phyloP scores from a whole-genome alignment of 1,140 invertebrate species.

The Cotesia chilonis region DNA sequence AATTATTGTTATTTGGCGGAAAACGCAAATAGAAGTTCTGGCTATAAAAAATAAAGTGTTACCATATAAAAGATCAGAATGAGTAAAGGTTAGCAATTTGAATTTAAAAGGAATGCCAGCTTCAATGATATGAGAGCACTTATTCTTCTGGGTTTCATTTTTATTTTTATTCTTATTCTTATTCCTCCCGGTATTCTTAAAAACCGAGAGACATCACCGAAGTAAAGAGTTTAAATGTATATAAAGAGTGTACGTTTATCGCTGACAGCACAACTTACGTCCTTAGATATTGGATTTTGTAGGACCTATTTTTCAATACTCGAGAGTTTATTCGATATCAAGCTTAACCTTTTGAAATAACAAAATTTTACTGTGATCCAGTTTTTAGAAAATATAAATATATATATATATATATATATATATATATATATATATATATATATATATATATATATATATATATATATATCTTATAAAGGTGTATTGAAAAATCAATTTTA shows the following conservation, averaged over 20 bases:
- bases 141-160: too few relatives aligned
- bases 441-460: too few relatives aligned
- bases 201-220: not conserved
- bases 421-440: too few relatives aligned
- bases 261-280: constrained; percentile 27
- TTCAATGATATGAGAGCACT: not conserved
- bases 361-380: not conserved
- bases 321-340: not conserved
- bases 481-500: too few relatives aligned
- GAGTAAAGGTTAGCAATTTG: constrained; percentile 15
- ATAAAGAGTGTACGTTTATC: constrained; percentile 13
- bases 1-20: too few relatives aligned
- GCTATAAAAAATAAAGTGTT: not conserved
- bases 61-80: not conserved
- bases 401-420: too few relatives aligned
- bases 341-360: not conserved
- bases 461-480: too few relatives aligned
- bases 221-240: not conserved
- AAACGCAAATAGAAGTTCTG: too few relatives aligned
- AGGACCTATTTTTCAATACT: constrained; percentile 14
- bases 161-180: too few relatives aligned
- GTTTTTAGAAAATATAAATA: not conserved
- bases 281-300: constrained; percentile 20
- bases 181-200: not conserved
- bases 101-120: constrained; percentile 34